These are phyloP conservation scores for Hipparchia sbordonii DNA, from an alignment of 2,888 invertebrate species.

Conservation along the genomic window DNA sequence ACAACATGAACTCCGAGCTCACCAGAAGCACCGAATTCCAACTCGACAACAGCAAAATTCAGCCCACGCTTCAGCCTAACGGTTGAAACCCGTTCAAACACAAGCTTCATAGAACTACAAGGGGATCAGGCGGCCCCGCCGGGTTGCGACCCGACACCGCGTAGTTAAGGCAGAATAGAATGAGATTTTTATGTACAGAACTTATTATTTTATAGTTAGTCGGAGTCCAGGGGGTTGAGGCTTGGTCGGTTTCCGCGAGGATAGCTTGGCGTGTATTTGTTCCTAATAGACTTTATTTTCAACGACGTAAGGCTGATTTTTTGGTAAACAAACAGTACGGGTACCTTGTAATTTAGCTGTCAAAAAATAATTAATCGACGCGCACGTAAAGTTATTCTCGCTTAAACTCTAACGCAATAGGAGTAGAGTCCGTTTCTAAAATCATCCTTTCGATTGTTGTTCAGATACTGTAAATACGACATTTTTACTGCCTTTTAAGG, in stretches of 20 bases:
- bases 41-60: conserved; percentile 69
- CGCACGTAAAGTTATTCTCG: conserved; percentile 66
- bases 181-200: conserved; percentile 63
- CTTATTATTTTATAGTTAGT: conserved; percentile 25
- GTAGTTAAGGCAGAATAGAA: conserved; percentile 34
- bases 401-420: conserved; percentile 37
- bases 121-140: conserved; percentile 71
- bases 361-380: conserved; percentile 42
- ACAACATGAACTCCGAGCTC: conserved; percentile 77
- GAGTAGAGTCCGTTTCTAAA: conserved; percentile 28
- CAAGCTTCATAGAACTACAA: conserved; percentile 57
- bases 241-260: conserved; percentile 55
- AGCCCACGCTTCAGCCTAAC: conserved; percentile 74
- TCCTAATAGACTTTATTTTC: conserved; percentile 79
- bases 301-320: conserved; percentile 73
- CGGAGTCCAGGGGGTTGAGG: conserved; percentile 21
- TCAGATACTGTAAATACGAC: conserved; percentile 55
- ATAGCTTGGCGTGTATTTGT: conserved; percentile 69
- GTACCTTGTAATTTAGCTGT: conserved; percentile 57
- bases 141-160: conserved; percentile 40
- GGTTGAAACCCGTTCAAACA: conserved; percentile 58
- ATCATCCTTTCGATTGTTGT: conserved; percentile 23
- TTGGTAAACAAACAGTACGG: conserved; percentile 72
- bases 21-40: conserved; percentile 56
- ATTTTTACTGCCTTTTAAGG: conserved; percentile 52